A percentile compares a stretch with the other conserved stretches of the same genome.
These are phyloP conservation scores for Calliphora vomitoria DNA, from an alignment of 2,888 invertebrate species.

Conservation along the genomic window DNA sequence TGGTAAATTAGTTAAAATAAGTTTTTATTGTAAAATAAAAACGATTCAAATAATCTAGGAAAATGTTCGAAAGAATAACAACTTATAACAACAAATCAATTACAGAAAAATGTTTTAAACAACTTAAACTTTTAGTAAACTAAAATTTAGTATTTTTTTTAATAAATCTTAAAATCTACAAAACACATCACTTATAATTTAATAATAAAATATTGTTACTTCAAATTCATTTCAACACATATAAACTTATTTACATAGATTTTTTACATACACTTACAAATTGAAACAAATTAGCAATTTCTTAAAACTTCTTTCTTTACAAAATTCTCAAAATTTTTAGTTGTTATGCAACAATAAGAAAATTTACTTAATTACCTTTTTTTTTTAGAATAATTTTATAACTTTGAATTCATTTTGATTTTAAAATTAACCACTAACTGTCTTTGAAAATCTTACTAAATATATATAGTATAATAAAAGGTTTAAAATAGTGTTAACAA, in stretches of 20 bases:
- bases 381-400: slow-evolving; percentile 27
- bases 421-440: slow-evolving; percentile 10
- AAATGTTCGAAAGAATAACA: slow-evolving; percentile 25
- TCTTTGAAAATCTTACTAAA: slow-evolving; percentile 54
- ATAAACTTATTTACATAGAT: slow-evolving; percentile 61
- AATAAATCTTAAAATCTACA: slow-evolving; percentile 56
- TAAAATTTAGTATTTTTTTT: slow-evolving; percentile 37
- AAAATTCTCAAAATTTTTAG: too few species aligned
- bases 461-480: too few species aligned
- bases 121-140: slow-evolving; percentile 28
- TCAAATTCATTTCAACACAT: neutral
- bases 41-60: neutral
- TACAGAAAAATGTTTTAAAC: slow-evolving; percentile 24
- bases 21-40: neutral
- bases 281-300: neutral
- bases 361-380: slow-evolving; percentile 46
- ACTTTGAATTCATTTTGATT: slow-evolving; percentile 58
- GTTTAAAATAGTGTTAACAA: too few species aligned
- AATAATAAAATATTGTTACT: slow-evolving; percentile 18
- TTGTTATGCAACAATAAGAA: neutral
- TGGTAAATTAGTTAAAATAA: slow-evolving; percentile 33
- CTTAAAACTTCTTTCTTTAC: slow-evolving; percentile 17
- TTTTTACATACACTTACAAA: slow-evolving; percentile 47
- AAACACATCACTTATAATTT: slow-evolving; percentile 36
- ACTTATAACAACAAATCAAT: slow-evolving; percentile 43